Base-by-base conservation (phyloP, 2,113 vertebrate genomes). In the human (Homo sapiens) region DNA sequence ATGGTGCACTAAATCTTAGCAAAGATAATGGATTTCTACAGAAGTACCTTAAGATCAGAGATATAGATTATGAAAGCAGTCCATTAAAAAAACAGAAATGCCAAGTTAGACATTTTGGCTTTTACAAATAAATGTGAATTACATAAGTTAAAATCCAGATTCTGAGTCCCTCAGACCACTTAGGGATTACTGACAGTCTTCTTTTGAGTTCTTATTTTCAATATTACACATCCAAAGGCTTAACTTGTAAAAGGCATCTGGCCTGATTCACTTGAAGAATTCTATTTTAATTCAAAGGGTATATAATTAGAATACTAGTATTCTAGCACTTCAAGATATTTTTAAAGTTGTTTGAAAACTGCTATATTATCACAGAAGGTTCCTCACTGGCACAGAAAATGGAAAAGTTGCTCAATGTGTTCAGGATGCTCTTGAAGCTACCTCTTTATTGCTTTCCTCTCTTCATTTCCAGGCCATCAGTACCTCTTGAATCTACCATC, bases 271-370 rank as follows among this genome's bases (percentile, higher is more conserved):
- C 59, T 96, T 97, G 45, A 97, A 97, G 91, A 92, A 93, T 40
- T 88, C 85, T 97, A 97, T 97, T 97, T 98, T 97, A 95, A 96
- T 70, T 96, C 78, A 76, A 82, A 76, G 86, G 20, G 40, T 82
- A 72, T 96, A 98, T 97, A 97, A 97, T 98, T 98, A 97, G 97
- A 96, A 97, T 97, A 96, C 95, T 97, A 97, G 89, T 96, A 98
- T 96, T 97, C 94, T 96, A 95, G 95, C 97, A 98, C 94, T 96
- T 98, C 59, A 18, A 70, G 95, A 81, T 97, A 98, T 97, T 98
- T 98, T 97, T 97, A 98, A 97, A 95, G 78, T 85, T 98, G 97
- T 97, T 97, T 97, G 97, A 96, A 98, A 98, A 98, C 97, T 97
- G 96, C 90, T 89, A 80, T 90, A 90, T 96, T 94, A 91, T 96